A percentile compares a stretch with the other conserved stretches of the same genome.
Evolutionary conservation across 1,140 invertebrate species (phyloP).

Genomic region (Brachionus plicatilis): DNA sequence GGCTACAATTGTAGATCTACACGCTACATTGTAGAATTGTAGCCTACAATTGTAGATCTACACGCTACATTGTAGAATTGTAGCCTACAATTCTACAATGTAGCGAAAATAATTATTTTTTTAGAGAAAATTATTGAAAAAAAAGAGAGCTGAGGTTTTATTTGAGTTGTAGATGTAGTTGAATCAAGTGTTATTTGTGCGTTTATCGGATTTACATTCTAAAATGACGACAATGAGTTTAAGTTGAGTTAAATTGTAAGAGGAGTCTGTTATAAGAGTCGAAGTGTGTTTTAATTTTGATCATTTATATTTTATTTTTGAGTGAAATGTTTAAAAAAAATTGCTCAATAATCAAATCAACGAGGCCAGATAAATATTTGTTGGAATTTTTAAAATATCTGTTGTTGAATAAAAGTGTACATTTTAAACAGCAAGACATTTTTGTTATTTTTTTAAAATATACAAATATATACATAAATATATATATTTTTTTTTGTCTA

Average conservation of each 20-base stretch:
- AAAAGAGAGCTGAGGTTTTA: neutral
- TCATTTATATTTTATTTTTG: neutral
- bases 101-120: too few species aligned
- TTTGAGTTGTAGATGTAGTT: neutral
- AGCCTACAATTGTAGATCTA: neutral
- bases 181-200: neutral
- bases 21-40: neutral
- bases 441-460: neutral
- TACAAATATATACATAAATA: neutral
- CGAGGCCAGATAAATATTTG: neutral
- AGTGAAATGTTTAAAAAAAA: neutral
- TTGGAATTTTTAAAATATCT: neutral
- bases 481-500: neutral
- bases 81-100: neutral
- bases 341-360: neutral
- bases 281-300: neutral
- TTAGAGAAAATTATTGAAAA: neutral
- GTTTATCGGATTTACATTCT: neutral
- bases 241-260: neutral
- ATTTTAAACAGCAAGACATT: neutral
- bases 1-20: too few species aligned
- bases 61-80: neutral
- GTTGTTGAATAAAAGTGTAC: neutral
- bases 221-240: neutral
- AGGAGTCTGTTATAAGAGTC: slow-evolving; percentile 6